Conservation (phyloP, 2,888 invertebrate species). For the Dusona sp. region DNA sequence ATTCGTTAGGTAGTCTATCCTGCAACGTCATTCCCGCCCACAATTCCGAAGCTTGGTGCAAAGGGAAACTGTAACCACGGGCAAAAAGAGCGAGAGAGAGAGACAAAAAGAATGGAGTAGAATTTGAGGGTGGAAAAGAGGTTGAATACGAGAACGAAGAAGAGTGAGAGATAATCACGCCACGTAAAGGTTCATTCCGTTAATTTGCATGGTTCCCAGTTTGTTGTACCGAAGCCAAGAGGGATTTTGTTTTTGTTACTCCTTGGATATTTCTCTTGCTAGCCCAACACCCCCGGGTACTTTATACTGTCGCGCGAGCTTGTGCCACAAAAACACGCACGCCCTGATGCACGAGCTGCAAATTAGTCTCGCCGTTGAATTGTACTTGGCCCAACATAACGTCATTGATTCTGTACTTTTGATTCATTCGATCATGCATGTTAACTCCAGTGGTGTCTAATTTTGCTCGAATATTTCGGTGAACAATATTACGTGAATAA, state of each 20-base stretch:
- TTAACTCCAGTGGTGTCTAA: background rate
- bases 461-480: background rate
- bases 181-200: slow-evolving; percentile 61
- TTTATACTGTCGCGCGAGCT: background rate
- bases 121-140: background rate
- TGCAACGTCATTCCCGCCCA: slow-evolving; percentile 49
- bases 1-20: slow-evolving; percentile 59
- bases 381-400: background rate
- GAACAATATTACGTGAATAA: background rate
- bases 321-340: slow-evolving; percentile 7
- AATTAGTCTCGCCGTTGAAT: slow-evolving; percentile 5
- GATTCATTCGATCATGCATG: background rate
- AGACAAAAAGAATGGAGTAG: background rate
- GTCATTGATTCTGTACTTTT: background rate
- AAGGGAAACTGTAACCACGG: slow-evolving; percentile 3
- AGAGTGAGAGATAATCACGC: slow-evolving; percentile 67
- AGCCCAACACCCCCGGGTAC: background rate
- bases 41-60: slow-evolving; percentile 50
- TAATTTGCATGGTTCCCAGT: slow-evolving; percentile 50
- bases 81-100: background rate
- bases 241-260: slow-evolving; percentile 43
- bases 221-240: slow-evolving; percentile 20
- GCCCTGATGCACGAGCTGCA: slow-evolving; percentile 10
- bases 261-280: slow-evolving; percentile 7
- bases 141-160: slow-evolving; percentile 26